Evolutionary conservation across 2,797 vertebrate genomes (phyloP).

Genomic region (Garrulus glandarius): DNA sequence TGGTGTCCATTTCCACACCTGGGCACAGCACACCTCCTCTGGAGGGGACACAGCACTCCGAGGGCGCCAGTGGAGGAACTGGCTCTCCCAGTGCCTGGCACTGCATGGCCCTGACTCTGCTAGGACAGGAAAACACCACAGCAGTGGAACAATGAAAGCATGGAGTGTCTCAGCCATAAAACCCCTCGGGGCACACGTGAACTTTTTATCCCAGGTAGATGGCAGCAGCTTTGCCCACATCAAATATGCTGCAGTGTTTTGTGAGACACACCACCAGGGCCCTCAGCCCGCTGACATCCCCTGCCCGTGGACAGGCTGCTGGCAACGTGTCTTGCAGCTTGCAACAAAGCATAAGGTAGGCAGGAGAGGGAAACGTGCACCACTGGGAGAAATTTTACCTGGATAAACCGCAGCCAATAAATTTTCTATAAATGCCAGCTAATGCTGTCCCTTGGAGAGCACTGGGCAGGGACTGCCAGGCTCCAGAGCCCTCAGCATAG

Average conservation of each 20-base stretch:
- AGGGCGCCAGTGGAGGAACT: rapidly evolving
- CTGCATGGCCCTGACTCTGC: rapidly evolving
- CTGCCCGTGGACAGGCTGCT: background rate
- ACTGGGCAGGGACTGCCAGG: constrained; percentile 9
- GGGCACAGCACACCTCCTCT: rapidly evolving
- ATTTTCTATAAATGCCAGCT: constrained; percentile 42
- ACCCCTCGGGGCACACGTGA: rapidly evolving
- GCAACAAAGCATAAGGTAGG: background rate
- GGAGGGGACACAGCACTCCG: rapidly evolving
- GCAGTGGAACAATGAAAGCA: background rate
- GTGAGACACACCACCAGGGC: rapidly evolving
- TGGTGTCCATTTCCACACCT: background rate
- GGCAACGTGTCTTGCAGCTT: background rate
- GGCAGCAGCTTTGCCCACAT: background rate
- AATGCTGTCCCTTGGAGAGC: constrained; percentile 41
- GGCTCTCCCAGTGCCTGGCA: background rate
- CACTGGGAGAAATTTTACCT: constrained; percentile 14
- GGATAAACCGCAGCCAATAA: constrained; percentile 35
- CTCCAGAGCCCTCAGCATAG: constrained; percentile 31
- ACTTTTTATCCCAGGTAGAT: background rate
- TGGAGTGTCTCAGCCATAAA: background rate
- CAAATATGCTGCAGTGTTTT: rapidly evolving
- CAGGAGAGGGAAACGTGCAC: background rate
- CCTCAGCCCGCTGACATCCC: background rate
- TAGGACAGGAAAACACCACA: background rate